A percentile compares a stretch with the other conserved stretches of the same genome.
These are phyloP conservation scores for Scaptomyza caliginosa DNA, from an alignment of 2,888 invertebrate genomes.

Conservation along the genomic window DNA sequence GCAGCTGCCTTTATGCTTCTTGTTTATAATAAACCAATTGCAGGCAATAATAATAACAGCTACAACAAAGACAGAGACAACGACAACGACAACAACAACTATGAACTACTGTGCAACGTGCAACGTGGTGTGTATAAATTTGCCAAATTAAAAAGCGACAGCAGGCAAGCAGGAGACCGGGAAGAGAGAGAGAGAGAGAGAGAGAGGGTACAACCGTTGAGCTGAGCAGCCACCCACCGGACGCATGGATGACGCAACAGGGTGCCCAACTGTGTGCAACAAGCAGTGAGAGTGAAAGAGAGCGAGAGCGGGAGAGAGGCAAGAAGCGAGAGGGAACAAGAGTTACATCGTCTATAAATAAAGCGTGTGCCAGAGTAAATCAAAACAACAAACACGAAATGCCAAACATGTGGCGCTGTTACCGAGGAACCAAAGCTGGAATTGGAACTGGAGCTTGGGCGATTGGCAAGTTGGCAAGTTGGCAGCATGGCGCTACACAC, in stretches of 20 bases:
- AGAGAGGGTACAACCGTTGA: slow-evolving; percentile 15
- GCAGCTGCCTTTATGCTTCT: too few species aligned
- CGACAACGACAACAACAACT: slow-evolving; percentile 44
- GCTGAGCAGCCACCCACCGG: slow-evolving; percentile 69
- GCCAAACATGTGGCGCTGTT: slow-evolving; percentile 66
- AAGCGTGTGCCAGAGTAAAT: slow-evolving; percentile 73
- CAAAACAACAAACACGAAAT: slow-evolving; percentile 73
- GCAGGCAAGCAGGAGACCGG: slow-evolving; percentile 30
- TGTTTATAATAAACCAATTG: slow-evolving; percentile 49
- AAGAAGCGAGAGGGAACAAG: not conserved
- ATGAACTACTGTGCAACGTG: slow-evolving; percentile 69
- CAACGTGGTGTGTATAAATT: slow-evolving; percentile 76
- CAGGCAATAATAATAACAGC: slow-evolving; percentile 34
- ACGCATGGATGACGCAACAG: slow-evolving; percentile 81
- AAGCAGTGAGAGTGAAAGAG: not conserved
- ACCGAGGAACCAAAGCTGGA: slow-evolving; percentile 20
- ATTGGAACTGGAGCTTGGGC: slow-evolving; percentile 10
- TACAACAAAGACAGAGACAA: slow-evolving; percentile 40
- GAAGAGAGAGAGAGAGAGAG: slow-evolving; percentile 15
- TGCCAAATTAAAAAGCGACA: slow-evolving; percentile 79
- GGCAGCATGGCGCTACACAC: slow-evolving; percentile 53
- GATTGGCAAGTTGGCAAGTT: slow-evolving; percentile 24
- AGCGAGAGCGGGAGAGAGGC: not conserved
- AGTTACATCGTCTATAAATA: slow-evolving; percentile 77
- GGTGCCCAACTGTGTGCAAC: slow-evolving; percentile 52